Base-by-base conservation (phyloP, 2,113 vertebrate species). In the Danionella cerebrum region DNA sequence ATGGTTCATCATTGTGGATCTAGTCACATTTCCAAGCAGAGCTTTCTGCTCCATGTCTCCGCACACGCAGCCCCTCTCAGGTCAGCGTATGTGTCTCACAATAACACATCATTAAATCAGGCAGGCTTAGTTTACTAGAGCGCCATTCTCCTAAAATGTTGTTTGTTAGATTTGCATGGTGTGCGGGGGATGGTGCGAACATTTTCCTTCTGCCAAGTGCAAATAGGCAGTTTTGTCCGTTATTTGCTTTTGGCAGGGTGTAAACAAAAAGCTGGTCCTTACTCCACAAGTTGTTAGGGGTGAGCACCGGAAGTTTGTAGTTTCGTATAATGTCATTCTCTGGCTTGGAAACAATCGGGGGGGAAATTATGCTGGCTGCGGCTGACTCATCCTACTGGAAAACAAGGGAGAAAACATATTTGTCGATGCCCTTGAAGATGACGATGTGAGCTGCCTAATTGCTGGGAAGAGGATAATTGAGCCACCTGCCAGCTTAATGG, bases 401-500 rank as follows among this genome's bases (percentile, higher is more conserved):
- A 74, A 70, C 47, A 45, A 54, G 67, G 60, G 54, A 50, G 51
- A 70, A 74, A 74, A 70, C 67, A 74, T 73, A 69, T 74, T 74
- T 74, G 67, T 67, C 8, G n/a, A 47, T 70, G 72, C 62, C 69
- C 60, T 72, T 73, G 66, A 62, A 67, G 69, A 65, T 65, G 70
- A 73, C 45, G 70, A 59, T 69, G 63, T 73, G 50, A 51, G 66
- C 65, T 70, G 70, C 66, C 67, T 76, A 76, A 76, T 76, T 76
- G 67, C 74, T 70, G 62, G 74, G 74, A 76, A 70, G 74, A 76
- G 70, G 74, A 76, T 76, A 76, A 76, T 73, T 76, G 74, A 71
- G 70, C 70, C 74, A 76, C 70, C 74, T 76, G 74, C 74, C 60
- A 72, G 66, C 59, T 62, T 54, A 73, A 76, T 73, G 57, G 67